Conservation (phyloP, 1,140 invertebrate species). For the Cotesia glomerata region DNA sequence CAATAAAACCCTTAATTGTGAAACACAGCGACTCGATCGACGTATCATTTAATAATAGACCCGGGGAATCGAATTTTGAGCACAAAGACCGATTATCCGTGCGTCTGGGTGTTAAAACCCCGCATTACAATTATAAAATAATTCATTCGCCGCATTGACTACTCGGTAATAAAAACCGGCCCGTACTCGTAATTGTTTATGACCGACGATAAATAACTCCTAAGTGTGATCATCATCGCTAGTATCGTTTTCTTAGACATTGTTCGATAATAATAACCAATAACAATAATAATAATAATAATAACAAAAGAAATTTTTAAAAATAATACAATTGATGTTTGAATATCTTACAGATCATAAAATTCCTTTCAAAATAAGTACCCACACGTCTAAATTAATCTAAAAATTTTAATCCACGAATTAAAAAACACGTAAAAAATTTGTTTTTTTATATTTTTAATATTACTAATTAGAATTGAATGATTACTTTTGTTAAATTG, state of each 20-base stretch:
- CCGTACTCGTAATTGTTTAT: slow-evolving; percentile 1
- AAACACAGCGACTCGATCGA: slow-evolving; percentile 36
- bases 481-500: no score
- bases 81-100: slow-evolving; percentile 12
- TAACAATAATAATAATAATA: background rate
- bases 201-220: background rate
- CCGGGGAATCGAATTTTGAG: slow-evolving; percentile 33
- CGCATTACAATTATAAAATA: slow-evolving; percentile 15
- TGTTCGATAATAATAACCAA: background rate
- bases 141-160: background rate
- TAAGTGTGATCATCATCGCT: no score
- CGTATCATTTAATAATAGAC: slow-evolving; percentile 41
- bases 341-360: no score
- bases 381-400: background rate
- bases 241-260: background rate
- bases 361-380: background rate
- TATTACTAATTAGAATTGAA: no score
- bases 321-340: no score
- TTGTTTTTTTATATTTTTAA: no score
- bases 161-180: background rate
- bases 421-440: no score
- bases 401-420: no score
- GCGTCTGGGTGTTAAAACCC: slow-evolving; percentile 2
- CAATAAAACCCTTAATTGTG: slow-evolving; percentile 47
- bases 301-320: no score